Conservation (phyloP, 2,888 invertebrate genomes). For the Hedya salicella region DNA sequence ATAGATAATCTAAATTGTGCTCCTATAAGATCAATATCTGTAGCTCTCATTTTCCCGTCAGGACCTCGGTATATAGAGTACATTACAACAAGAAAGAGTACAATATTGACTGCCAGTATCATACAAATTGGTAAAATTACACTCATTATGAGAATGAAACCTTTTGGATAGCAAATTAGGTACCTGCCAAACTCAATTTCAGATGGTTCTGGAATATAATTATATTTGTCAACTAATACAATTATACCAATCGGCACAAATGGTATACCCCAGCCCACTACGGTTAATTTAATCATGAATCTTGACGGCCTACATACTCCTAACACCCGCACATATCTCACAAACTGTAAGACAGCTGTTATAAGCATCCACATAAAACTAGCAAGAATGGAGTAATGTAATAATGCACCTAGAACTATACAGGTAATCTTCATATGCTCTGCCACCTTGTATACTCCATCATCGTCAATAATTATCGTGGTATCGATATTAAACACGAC, state of each 20-base stretch:
- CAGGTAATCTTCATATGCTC: conserved; percentile 71
- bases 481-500: conserved; percentile 69
- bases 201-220: conserved; percentile 70
- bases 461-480: conserved; percentile 58
- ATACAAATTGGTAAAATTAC: conserved; percentile 83
- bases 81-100: conserved; percentile 83
- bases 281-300: conserved; percentile 86
- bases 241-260: conserved; percentile 80
- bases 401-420: conserved; percentile 84
- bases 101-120: conserved; percentile 80
- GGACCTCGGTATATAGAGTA: conserved; percentile 80
- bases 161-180: conserved; percentile 84
- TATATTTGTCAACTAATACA: conserved; percentile 73
- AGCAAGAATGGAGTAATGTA: conserved; percentile 88
- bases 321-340: conserved; percentile 87
- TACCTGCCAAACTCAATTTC: conserved; percentile 46
- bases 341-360: conserved; percentile 88
- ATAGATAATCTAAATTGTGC: conserved; percentile 84
- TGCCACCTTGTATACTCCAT: conserved; percentile 55
- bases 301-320: conserved; percentile 84
- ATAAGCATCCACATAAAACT: conserved; percentile 91
- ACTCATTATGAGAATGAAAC: conserved; percentile 74
- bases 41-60: conserved; percentile 76
- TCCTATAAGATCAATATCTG: conserved; percentile 69
- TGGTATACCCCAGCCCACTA: conserved; percentile 87